phyloP scores from a whole-genome alignment of 2,888 invertebrate genomes.

The Nesidiocoris tenuis region DNA sequence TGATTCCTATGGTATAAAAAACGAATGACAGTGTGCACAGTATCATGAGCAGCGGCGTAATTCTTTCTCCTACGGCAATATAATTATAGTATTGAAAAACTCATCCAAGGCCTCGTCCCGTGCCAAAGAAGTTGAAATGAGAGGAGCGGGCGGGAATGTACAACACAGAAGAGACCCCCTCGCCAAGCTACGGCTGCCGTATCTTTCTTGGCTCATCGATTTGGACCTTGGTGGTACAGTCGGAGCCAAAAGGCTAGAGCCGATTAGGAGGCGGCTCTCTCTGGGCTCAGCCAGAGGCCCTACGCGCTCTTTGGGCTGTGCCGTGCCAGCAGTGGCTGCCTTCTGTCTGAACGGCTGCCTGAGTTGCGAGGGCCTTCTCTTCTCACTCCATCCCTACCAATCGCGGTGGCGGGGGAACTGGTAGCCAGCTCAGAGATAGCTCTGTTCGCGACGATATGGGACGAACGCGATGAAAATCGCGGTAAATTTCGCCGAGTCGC shows the following conservation, averaged over 20 bases:
- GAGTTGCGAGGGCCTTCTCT: not conserved
- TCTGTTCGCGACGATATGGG: too few species aligned
- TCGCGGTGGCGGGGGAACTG: too few species aligned
- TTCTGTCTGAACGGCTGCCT: not conserved
- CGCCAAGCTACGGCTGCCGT: not conserved
- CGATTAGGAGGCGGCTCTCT: constrained; percentile 2
- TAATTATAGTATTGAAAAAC: not conserved
- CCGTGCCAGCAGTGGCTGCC: not conserved
- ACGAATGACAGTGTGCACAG: too few species aligned
- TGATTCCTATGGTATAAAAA: too few species aligned
- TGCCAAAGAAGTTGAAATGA: not conserved
- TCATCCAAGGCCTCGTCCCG: not conserved
- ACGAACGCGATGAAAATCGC: too few species aligned
- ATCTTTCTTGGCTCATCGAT: constrained; percentile 43
- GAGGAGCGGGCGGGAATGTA: constrained; percentile 25
- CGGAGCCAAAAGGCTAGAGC: constrained; percentile 20
- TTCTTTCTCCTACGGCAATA: not conserved
- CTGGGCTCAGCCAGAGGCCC: not conserved
- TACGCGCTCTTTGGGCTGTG: not conserved
- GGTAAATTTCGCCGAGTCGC: too few species aligned
- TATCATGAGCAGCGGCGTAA: too few species aligned
- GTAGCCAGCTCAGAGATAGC: too few species aligned
- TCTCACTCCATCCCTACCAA: too few species aligned
- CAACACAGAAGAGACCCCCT: not conserved
- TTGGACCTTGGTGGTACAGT: constrained; percentile 39